phyloP scores from a whole-genome alignment of 1,140 invertebrate genomes.

The Pseudachorutes palmiensis region DNA sequence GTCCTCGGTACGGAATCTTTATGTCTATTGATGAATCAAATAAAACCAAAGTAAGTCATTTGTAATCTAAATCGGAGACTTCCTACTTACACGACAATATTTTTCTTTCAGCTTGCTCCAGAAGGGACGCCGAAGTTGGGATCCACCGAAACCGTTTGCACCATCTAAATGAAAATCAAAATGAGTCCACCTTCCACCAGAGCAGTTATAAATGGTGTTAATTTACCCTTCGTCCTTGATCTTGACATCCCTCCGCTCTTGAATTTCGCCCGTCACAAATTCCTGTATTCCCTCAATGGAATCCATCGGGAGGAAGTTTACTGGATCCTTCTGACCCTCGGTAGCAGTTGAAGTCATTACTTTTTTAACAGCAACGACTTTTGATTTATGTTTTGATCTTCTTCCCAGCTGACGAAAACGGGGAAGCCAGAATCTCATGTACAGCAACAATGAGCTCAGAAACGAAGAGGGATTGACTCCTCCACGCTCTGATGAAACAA shows the following conservation, averaged over 20 bases:
- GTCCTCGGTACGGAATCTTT: not conserved
- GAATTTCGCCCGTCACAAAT: not conserved
- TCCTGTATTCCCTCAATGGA: not conserved
- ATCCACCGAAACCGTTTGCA: conserved; percentile 4
- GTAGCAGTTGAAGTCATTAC: not conserved
- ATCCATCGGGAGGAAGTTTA: not conserved
- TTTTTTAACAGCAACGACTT: no score
- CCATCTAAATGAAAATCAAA: conserved; percentile 8
- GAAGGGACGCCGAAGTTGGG: conserved; percentile 1
- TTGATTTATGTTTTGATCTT: no score
- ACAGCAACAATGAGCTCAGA: no score
- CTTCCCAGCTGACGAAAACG: no score
- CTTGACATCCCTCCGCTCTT: not conserved
- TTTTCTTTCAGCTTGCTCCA: conserved; percentile 7
- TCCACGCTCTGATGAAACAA: no score
- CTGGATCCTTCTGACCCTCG: not conserved
- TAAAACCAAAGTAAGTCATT: not conserved
- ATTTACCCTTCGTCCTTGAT: not conserved
- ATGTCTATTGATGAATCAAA: not conserved
- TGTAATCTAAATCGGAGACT: not conserved
- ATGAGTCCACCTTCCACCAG: no score
- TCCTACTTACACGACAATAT: not conserved
- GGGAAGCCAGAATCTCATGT: no score
- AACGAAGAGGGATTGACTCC: no score
- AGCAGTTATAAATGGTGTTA: no score